Evolutionary conservation across 2,113 vertebrate species (phyloP), one percentile per base, ranked within the genome.

Genomic region (Cyprinus carpio): DNA sequence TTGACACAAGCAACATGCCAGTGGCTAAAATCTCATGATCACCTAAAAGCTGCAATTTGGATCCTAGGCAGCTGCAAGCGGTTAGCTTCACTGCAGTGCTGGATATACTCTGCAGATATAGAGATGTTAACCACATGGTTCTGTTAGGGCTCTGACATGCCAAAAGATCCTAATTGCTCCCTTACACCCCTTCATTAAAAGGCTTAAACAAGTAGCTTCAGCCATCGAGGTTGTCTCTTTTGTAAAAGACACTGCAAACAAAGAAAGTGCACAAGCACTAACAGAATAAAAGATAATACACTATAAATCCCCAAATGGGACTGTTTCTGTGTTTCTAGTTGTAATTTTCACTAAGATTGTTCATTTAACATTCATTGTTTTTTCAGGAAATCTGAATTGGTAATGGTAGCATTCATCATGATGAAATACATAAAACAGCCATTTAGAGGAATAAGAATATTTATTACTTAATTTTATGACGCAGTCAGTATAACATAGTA

Each of bases 31-130:
- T 86, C 85, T 64, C 56, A 18, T 51, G 83, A 86, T 82, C 75
- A 86, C 89, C 91, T 87, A 86, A 88, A 82, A 91, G 87, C 93
- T 93, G 88, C 93, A 95, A 95, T 95, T 94, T 93, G 69, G 88
- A 77, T 75, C 83, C 84, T 88, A 89, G 90, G 92, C 94, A 95
- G 93, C 94, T 94, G 94, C 93, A 87, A 85, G 90, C 87, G 82
- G 90, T 95, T 92, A 92, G 89, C 88, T 69, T 93, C 91, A 89
- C 91, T 92, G 89, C 91, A 88, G 85, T 84, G 15, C 46, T 71
- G 87, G 89, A 89, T 81, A 90, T 79, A 90, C 27, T 78, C 87
- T 84, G 79, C 88, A 56, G 83, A 91, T 69, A 87, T 60, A 74
- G 84, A 83, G 83, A 65, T 67, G 90, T 82, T 84, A 84, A 60